A percentile compares a stretch with the other conserved stretches of the same genome.
phyloP scores from a whole-genome alignment of 2,797 vertebrate species.

The Bucorvus abyssinicus region DNA sequence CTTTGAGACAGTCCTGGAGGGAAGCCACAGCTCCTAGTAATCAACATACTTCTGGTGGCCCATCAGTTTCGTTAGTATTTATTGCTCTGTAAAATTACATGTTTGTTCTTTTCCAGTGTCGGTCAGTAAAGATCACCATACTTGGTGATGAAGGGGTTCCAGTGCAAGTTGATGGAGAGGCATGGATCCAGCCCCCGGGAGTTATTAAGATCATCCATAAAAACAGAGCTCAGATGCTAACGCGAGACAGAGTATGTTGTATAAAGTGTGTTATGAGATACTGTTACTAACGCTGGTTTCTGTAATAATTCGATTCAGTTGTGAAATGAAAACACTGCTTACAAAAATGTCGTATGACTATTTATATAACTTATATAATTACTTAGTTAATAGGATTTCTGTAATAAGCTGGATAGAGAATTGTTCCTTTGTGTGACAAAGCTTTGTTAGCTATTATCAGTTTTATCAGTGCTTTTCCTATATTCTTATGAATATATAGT shows the following conservation, averaged over 20 bases:
- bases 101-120: conserved; percentile 83
- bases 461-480: not conserved
- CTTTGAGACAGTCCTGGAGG: not conserved
- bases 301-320: not conserved
- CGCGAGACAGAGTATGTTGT: conserved; percentile 90
- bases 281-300: not conserved
- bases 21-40: not conserved
- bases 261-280: not conserved
- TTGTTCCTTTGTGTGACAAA: not conserved
- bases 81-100: not conserved
- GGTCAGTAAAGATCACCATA: conserved; percentile 97
- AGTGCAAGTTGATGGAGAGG: conserved; percentile 96
- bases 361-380: not conserved
- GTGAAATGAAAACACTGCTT: not conserved
- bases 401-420: not conserved
- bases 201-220: conserved; percentile 98
- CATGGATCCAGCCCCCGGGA: conserved; percentile 96
- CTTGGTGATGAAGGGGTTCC: conserved; percentile 96
- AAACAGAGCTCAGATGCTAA: conserved; percentile 97
- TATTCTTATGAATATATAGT: not conserved
- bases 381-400: not conserved
- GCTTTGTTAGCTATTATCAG: not conserved
- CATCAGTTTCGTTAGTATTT: not conserved
- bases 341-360: not conserved
- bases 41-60: not conserved